phyloP scores from a whole-genome alignment of 2,113 vertebrate genomes.

The Parus major region DNA sequence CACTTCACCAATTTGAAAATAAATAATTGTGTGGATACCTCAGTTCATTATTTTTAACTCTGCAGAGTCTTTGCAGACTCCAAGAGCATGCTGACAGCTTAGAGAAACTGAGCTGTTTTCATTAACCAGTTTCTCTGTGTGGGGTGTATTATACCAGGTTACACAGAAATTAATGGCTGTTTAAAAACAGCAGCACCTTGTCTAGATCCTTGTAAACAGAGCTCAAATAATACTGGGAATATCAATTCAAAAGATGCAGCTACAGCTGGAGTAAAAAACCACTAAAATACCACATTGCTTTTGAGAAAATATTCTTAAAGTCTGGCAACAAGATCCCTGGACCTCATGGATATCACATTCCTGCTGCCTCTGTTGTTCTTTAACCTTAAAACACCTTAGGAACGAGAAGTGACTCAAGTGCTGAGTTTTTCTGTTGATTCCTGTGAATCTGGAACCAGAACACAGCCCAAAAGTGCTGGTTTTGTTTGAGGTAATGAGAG shows the following conservation, averaged over 20 bases:
- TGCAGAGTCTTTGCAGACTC: constrained; percentile 22
- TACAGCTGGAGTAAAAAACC: neutral
- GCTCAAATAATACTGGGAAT: neutral
- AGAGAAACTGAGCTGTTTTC: constrained; percentile 33
- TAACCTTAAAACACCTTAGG: neutral
- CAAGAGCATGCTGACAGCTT: constrained; percentile 24
- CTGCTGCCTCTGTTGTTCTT: neutral
- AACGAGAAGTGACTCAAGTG: neutral
- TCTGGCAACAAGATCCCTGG: neutral
- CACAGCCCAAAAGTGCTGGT: neutral
- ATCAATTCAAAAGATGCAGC: neutral
- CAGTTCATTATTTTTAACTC: constrained; percentile 71
- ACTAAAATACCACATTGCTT: neutral
- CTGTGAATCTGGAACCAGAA: neutral
- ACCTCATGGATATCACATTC: neutral
- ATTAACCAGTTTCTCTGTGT: neutral
- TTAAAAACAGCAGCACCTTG: neutral
- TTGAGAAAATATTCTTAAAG: neutral
- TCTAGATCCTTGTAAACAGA: neutral
- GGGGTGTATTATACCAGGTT: neutral
- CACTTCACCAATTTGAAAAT: constrained; percentile 69
- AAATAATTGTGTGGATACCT: constrained; percentile 60
- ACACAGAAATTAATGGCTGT: neutral
- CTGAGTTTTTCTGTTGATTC: neutral
- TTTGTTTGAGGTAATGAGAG: neutral